phyloP scores from a whole-genome alignment of 2,113 vertebrate species.

The Thunnus maccoyii region DNA sequence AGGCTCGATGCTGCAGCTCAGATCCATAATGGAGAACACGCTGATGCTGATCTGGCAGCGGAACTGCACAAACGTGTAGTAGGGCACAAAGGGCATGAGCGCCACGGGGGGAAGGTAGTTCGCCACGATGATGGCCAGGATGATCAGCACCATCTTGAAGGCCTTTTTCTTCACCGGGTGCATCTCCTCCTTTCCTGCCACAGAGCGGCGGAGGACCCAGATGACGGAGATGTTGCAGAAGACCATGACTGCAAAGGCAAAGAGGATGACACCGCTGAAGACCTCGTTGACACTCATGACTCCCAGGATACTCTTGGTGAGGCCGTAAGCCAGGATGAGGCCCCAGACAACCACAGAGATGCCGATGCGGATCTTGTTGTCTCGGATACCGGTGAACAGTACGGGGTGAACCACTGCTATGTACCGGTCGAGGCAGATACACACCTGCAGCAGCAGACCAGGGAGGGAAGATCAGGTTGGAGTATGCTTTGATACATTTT shows the following conservation, averaged over 20 bases:
- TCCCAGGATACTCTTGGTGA: slow-evolving; percentile 72
- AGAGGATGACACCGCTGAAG: slow-evolving; percentile 81
- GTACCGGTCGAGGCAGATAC: slow-evolving; percentile 85
- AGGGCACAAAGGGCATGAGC: slow-evolving; percentile 79
- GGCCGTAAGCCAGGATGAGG: slow-evolving; percentile 68
- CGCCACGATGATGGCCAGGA: slow-evolving; percentile 78
- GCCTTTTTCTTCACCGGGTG: slow-evolving; percentile 85
- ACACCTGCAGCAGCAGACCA: slow-evolving; percentile 61
- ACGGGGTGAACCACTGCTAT: slow-evolving; percentile 83
- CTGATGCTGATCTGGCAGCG: slow-evolving; percentile 76
- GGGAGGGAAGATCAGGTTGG: background rate
- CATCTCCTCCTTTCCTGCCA: slow-evolving; percentile 81
- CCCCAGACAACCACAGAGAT: slow-evolving; percentile 74
- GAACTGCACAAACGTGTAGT: slow-evolving; percentile 68
- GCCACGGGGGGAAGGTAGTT: slow-evolving; percentile 83
- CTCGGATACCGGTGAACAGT: slow-evolving; percentile 71
- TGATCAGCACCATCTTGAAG: slow-evolving; percentile 80
- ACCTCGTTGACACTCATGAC: slow-evolving; percentile 53
- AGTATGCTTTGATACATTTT: background rate
- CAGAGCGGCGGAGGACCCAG: slow-evolving; percentile 81
- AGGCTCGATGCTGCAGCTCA: slow-evolving; percentile 85
- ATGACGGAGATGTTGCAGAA: slow-evolving; percentile 84
- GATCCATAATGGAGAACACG: slow-evolving; percentile 83
- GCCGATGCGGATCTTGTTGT: slow-evolving; percentile 71
- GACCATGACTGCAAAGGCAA: slow-evolving; percentile 81